Conservation (phyloP, 2,797 vertebrate genomes). For the Dryobates pubescens region DNA sequence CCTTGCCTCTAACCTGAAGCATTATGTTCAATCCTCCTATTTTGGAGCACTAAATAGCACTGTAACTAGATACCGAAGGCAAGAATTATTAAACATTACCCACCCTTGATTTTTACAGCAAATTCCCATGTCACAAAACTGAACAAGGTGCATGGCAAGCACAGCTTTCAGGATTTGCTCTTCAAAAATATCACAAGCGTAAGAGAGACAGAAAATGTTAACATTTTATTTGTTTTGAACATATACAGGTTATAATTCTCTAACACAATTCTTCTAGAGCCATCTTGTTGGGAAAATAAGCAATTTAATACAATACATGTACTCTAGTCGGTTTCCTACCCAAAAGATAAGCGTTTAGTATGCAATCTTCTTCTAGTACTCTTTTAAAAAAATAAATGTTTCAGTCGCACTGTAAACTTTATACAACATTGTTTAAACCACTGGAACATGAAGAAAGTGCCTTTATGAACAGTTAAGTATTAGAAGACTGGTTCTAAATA, state of each 20-base stretch:
- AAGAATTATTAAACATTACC: not conserved
- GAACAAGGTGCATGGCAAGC: not conserved
- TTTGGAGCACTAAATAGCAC: not conserved
- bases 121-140: slow-evolving; percentile 22
- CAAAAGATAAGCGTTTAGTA: not conserved
- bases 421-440: slow-evolving; percentile 36
- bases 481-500: slow-evolving; percentile 18
- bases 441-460: slow-evolving; percentile 16
- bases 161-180: slow-evolving; percentile 15
- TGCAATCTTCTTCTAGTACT: slow-evolving; percentile 15
- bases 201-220: slow-evolving; percentile 51
- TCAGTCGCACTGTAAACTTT: slow-evolving; percentile 44
- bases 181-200: slow-evolving; percentile 5
- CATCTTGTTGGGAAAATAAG: slow-evolving; percentile 38
- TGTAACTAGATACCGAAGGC: not conserved
- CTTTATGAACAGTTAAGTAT: not conserved
- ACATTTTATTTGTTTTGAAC: slow-evolving; percentile 67
- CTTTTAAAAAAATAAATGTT: slow-evolving; percentile 43
- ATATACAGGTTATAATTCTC: slow-evolving; percentile 41
- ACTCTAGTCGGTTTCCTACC: not conserved
- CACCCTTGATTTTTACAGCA: slow-evolving; percentile 32
- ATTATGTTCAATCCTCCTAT: not conserved
- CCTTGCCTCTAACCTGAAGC: not conserved
- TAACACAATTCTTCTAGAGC: slow-evolving; percentile 32
- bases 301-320: slow-evolving; percentile 2